Conservation (phyloP, 2,888 invertebrate genomes). For the Ichneumon xanthorius region DNA sequence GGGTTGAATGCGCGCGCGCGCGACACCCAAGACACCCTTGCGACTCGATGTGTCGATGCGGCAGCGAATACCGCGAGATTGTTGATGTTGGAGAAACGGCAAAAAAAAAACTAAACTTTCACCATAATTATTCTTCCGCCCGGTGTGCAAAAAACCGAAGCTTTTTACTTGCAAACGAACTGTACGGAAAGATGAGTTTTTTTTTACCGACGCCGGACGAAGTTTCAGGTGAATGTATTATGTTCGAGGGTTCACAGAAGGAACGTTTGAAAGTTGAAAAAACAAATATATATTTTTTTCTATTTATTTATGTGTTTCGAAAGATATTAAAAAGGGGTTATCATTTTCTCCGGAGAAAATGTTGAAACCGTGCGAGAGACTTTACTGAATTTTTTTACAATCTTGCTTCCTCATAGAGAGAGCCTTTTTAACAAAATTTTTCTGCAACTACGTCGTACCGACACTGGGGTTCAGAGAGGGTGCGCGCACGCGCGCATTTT, state of each 20-base stretch:
- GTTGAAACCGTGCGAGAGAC: too few species aligned
- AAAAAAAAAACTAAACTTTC: slow-evolving; percentile 18
- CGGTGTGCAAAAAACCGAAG: neutral
- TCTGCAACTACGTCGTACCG: slow-evolving; percentile 11
- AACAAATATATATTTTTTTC: slow-evolving; percentile 14
- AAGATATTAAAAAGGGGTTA: too few species aligned
- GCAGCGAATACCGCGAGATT: neutral
- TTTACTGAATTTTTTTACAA: too few species aligned
- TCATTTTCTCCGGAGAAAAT: too few species aligned
- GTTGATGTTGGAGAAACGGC: neutral
- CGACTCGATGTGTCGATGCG: neutral
- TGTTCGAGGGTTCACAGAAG: neutral
- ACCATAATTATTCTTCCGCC: neutral
- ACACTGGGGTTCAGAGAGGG: slow-evolving; percentile 33
- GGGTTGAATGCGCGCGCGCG: neutral
- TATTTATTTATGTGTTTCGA: neutral
- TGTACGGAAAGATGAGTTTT: too few species aligned
- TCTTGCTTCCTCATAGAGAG: too few species aligned
- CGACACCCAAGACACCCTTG: neutral
- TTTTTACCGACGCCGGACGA: neutral
- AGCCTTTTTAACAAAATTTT: slow-evolving; percentile 2
- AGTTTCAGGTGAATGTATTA: neutral
- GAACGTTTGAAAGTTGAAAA: neutral
- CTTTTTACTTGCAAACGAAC: neutral
- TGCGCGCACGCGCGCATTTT: slow-evolving; percentile 42